Evolutionary conservation across 2,113 vertebrate species (phyloP).

Genomic region (Parus major): DNA sequence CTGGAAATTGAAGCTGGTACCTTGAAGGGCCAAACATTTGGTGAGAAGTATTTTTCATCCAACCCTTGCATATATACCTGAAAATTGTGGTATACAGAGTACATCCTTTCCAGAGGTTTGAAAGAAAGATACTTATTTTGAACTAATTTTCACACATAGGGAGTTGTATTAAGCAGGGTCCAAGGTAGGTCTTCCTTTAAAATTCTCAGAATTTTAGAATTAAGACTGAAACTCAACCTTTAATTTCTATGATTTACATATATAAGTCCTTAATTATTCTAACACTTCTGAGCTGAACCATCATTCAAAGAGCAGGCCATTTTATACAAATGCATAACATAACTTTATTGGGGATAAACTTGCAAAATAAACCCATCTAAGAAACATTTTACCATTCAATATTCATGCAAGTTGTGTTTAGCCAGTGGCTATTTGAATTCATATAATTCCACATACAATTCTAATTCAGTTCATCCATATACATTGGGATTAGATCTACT

Average conservation of each 20-base stretch:
- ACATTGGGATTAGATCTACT: neutral
- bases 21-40: neutral
- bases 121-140: neutral
- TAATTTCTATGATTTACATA: neutral
- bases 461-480: neutral
- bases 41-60: neutral
- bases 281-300: neutral
- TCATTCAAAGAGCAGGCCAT: neutral
- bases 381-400: neutral
- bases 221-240: neutral
- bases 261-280: neutral
- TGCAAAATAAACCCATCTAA: neutral
- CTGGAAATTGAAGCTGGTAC: neutral
- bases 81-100: neutral
- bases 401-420: neutral
- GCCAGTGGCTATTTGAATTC: neutral
- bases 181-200: neutral
- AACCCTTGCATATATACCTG: neutral
- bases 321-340: neutral
- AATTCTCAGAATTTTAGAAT: neutral
- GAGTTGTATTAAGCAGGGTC: neutral
- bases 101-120: neutral
- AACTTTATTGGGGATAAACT: neutral
- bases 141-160: neutral
- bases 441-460: neutral